phyloP scores from a whole-genome alignment of 2,113 vertebrate species.

The Paramisgurnus dabryanus region DNA sequence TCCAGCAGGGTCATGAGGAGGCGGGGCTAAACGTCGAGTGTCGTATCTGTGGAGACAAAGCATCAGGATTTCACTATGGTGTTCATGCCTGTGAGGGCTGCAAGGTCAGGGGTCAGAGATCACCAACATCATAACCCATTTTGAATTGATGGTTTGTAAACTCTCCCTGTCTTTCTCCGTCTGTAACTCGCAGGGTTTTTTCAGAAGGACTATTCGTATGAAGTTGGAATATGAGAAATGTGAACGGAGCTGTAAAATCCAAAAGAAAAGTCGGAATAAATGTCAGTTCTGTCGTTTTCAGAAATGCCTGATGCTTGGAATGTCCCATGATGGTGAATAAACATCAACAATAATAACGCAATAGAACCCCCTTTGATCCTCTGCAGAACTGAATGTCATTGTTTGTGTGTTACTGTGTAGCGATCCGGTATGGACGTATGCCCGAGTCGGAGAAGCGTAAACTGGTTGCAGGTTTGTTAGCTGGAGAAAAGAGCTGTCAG shows the following conservation, averaged over 20 bases:
- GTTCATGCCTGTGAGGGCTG: slow-evolving; percentile 97
- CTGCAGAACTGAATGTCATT: not conserved
- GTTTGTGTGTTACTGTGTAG: slow-evolving; percentile 63
- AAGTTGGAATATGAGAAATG: slow-evolving; percentile 95
- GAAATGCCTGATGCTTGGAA: slow-evolving; percentile 95
- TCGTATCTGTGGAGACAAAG: slow-evolving; percentile 93
- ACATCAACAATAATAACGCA: not conserved
- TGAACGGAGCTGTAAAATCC: slow-evolving; percentile 92
- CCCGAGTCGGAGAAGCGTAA: slow-evolving; percentile 96
- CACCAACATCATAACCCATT: too few relatives aligned
- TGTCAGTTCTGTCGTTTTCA: slow-evolving; percentile 99
- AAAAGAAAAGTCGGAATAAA: slow-evolving; percentile 97
- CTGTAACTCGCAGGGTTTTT: slow-evolving; percentile 84
- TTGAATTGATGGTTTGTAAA: not conserved
- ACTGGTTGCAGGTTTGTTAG: slow-evolving; percentile 87
- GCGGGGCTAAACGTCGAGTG: slow-evolving; percentile 89
- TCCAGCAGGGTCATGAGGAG: slow-evolving; percentile 84
- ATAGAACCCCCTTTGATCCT: not conserved
- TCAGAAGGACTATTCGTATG: slow-evolving; percentile 94
- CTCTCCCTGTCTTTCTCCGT: not conserved
- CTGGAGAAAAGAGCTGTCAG: slow-evolving; percentile 75
- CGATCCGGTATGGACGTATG: slow-evolving; percentile 96
- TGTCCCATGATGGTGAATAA: slow-evolving; percentile 91
- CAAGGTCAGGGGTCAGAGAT: slow-evolving; percentile 78
- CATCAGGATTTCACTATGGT: slow-evolving; percentile 96